phyloP scores from a whole-genome alignment of 2,113 vertebrate species.

The Rhinichthys klamathensis region DNA sequence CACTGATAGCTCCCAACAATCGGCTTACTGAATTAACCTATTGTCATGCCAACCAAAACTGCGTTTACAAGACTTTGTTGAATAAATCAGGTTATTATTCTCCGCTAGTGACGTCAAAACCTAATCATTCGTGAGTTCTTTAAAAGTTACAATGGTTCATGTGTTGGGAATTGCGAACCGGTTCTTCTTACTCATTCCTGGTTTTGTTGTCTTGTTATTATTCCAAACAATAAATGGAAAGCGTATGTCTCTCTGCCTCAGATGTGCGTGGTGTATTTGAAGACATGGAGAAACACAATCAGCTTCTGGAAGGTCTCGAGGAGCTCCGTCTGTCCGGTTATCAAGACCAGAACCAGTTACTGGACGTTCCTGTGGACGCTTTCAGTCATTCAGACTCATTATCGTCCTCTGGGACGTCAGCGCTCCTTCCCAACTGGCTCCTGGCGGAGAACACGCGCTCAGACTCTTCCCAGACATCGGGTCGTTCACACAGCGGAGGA shows the following conservation, averaged over 20 bases:
- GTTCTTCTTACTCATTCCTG: background rate
- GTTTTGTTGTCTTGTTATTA: background rate
- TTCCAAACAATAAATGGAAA: background rate
- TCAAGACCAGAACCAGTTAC: slow-evolving; percentile 66
- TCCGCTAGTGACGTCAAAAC: no score
- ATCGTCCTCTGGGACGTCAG: slow-evolving; percentile 7
- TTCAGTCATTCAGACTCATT: slow-evolving; percentile 56
- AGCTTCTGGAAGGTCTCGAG: slow-evolving; percentile 70
- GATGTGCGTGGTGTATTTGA: slow-evolving; percentile 88
- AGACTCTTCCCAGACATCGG: slow-evolving; percentile 47
- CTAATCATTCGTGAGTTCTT: no score
- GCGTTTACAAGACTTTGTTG: no score
- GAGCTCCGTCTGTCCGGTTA: slow-evolving; percentile 67
- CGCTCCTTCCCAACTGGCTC: slow-evolving; percentile 76
- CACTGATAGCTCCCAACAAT: no score
- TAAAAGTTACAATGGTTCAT: no score
- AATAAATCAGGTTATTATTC: no score
- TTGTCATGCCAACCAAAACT: no score
- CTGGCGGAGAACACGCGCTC: slow-evolving; percentile 64
- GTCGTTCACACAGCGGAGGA: slow-evolving; percentile 63
- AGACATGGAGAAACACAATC: slow-evolving; percentile 60
- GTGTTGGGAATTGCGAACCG: no score
- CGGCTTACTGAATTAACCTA: no score
- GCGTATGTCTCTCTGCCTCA: slow-evolving; percentile 59
- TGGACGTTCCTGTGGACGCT: slow-evolving; percentile 87